These are phyloP conservation scores for Macrocentrus cingulum DNA, from an alignment of 1,140 invertebrate genomes.

Conservation along the genomic window DNA sequence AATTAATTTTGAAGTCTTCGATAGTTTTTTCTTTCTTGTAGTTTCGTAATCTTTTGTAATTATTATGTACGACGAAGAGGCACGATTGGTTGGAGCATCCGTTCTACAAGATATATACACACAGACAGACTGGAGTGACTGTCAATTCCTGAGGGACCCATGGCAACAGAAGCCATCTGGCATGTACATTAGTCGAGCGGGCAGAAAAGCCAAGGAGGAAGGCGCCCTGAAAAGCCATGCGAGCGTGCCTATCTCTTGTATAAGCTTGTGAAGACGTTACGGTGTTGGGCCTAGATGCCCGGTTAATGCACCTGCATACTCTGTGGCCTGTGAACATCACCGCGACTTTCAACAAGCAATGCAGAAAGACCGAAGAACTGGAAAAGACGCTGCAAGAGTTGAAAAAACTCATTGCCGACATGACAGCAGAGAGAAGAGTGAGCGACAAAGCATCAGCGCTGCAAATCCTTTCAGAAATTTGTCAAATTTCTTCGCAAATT, in stretches of 20 bases:
- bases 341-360: conserved; percentile 32
- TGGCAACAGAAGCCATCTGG: conserved; percentile 21
- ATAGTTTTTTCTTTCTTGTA: too few relatives aligned
- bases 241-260: conserved; percentile 30
- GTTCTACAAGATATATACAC: too few relatives aligned
- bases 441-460: background rate
- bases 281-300: conserved; percentile 48
- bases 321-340: conserved; percentile 32
- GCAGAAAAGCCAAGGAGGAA: background rate
- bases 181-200: background rate
- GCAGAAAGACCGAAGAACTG: conserved; percentile 22
- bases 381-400: conserved; percentile 31
- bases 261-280: conserved; percentile 42
- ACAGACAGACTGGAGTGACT: background rate
- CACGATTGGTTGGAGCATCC: too few relatives aligned
- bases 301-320: conserved; percentile 55
- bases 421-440: too few relatives aligned
- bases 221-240: conserved; percentile 12
- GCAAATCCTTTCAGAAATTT: background rate
- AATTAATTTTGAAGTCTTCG: too few relatives aligned
- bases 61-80: too few relatives aligned
- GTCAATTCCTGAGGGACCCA: conserved; percentile 3
- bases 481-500: too few relatives aligned
- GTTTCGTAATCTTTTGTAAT: too few relatives aligned
- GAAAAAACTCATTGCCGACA: conserved; percentile 28